Conservation (phyloP, 2,888 invertebrate genomes). For the Timema cristinae region DNA sequence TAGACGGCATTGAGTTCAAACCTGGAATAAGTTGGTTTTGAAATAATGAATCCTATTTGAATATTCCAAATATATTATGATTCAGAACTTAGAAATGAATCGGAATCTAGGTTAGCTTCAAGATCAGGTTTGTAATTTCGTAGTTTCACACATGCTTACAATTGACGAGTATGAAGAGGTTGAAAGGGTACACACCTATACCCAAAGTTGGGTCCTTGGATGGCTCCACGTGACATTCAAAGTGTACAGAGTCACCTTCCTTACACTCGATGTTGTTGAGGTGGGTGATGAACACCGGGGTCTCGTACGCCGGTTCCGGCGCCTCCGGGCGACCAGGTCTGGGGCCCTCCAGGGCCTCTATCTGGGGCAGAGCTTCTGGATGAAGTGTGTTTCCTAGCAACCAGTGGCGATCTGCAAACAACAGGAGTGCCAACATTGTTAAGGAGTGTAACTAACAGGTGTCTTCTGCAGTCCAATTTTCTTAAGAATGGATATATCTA, state of each 20-base stretch:
- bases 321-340: constrained; percentile 61
- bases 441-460: too few relatives aligned
- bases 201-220: constrained; percentile 85
- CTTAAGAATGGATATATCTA: too few relatives aligned
- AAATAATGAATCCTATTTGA: too few relatives aligned
- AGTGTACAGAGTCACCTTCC: constrained; percentile 84
- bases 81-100: too few relatives aligned
- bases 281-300: constrained; percentile 85
- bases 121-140: too few relatives aligned
- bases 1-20: too few relatives aligned
- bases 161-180: too few relatives aligned
- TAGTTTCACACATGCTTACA: neutral
- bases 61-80: too few relatives aligned
- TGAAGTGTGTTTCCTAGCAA: constrained; percentile 81
- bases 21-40: too few relatives aligned
- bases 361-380: constrained; percentile 82
- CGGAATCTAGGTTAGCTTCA: too few relatives aligned
- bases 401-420: constrained; percentile 69
- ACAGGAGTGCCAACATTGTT: too few relatives aligned
- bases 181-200: constrained; percentile 48
- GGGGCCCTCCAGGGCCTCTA: constrained; percentile 81
- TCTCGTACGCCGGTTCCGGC: constrained; percentile 75
- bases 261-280: constrained; percentile 84
- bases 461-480: too few relatives aligned
- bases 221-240: constrained; percentile 89